Conservation (phyloP, 2,113 vertebrate genomes). For the Bombycilla garrulus region DNA sequence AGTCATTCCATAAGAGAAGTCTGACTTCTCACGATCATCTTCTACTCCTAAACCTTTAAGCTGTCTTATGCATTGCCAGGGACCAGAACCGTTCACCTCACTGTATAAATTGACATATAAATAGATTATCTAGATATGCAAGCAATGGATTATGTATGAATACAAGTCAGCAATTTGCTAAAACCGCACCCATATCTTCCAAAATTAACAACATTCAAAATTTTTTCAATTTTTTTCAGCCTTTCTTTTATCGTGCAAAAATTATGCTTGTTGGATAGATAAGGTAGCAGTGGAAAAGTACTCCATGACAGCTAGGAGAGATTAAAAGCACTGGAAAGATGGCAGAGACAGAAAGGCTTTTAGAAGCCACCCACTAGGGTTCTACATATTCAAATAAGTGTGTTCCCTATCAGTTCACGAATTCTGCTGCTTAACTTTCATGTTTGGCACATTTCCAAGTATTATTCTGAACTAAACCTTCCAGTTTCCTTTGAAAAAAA, state of each 20-base stretch:
- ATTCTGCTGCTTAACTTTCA: neutral
- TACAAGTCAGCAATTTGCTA: neutral
- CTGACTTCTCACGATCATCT: neutral
- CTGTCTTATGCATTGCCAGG: rapidly evolving
- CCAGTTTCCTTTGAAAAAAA: neutral
- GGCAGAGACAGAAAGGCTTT: neutral
- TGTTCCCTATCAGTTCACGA: neutral
- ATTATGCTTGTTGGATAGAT: neutral
- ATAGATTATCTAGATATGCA: neutral
- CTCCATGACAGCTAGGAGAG: neutral
- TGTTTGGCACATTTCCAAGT: neutral
- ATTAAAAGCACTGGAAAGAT: neutral
- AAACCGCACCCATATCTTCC: rapidly evolving
- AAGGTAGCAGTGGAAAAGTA: neutral
- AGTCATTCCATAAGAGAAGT: neutral
- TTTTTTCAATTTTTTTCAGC: neutral
- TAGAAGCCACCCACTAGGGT: neutral
- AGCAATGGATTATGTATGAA: neutral
- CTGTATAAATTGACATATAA: neutral
- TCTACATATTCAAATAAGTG: neutral
- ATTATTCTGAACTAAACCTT: neutral
- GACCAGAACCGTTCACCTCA: neutral
- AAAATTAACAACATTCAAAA: neutral
- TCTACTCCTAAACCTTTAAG: neutral
- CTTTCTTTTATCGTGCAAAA: neutral